A percentile compares a stretch with the other conserved stretches of the same genome.
Evolutionary conservation across 2,888 invertebrate genomes (phyloP).

Genomic region (Apomyelois bistriatella): DNA sequence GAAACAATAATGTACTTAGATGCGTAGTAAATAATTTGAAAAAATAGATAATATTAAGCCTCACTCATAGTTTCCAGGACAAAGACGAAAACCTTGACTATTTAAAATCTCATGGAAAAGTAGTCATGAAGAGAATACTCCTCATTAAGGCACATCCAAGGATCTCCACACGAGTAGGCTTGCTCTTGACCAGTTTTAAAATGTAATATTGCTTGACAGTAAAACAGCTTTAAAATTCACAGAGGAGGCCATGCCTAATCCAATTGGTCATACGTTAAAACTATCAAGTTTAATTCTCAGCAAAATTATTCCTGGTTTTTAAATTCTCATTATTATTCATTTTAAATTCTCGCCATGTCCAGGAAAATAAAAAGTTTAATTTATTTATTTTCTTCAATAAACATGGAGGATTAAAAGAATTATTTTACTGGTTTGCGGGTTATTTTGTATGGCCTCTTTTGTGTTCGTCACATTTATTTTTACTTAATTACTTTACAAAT

Average conservation of each 20-base stretch:
- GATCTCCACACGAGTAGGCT: neutral
- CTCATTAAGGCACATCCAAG: neutral
- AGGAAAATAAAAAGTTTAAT: neutral
- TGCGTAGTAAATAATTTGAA: neutral
- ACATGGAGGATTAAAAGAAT: no score
- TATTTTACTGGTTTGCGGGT: neutral
- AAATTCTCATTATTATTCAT: no score
- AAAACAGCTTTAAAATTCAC: slow-evolving; percentile 19
- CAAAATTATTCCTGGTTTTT: slow-evolving; percentile 21
- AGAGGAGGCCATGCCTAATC: slow-evolving; percentile 36
- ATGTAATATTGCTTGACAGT: slow-evolving; percentile 9
- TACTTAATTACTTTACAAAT: slow-evolving; percentile 13
- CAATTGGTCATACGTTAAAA: slow-evolving; percentile 2
- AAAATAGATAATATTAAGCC: neutral
- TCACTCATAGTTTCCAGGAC: neutral
- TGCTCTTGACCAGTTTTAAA: neutral
- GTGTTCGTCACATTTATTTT: slow-evolving; percentile 23
- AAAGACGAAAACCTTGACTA: neutral
- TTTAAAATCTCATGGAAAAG: neutral
- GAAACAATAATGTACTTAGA: no score
- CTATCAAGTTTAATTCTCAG: neutral
- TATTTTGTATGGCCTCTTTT: slow-evolving; percentile 40
- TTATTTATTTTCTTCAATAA: neutral
- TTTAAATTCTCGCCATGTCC: neutral
- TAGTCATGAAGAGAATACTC: neutral